phyloP scores from a whole-genome alignment of 64 coral and sea anemone species.

The Astreopora myriophthalma region DNA sequence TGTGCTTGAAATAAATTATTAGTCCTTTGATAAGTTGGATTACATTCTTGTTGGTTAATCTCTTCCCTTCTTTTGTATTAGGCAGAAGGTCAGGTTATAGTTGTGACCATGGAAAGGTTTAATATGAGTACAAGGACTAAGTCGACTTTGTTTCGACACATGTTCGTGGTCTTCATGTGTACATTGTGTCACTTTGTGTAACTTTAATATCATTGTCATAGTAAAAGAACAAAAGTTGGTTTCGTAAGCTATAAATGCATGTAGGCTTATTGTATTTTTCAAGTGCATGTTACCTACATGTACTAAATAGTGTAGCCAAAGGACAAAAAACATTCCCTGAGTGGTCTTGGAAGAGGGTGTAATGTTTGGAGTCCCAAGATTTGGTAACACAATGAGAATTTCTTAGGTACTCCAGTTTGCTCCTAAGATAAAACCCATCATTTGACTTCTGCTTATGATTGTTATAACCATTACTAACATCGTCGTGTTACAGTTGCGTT shows the following conservation, averaged over 20 bases:
- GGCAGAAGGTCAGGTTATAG: background rate
- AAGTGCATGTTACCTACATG: background rate
- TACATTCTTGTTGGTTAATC: background rate
- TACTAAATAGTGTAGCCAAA: background rate
- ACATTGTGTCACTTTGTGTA: background rate
- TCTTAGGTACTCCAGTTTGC: background rate
- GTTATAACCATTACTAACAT: background rate
- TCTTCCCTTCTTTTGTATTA: background rate
- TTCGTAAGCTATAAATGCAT: background rate
- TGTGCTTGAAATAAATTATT: background rate
- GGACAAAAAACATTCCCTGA: background rate
- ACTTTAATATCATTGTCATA: background rate
- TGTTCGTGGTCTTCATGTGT: background rate
- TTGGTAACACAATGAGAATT: background rate
- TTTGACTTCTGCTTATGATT: background rate
- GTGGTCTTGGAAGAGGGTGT: background rate
- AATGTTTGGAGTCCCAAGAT: background rate
- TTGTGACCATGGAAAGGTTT: background rate
- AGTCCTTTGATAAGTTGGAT: slow-evolving; percentile 1
- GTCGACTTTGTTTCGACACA: background rate
- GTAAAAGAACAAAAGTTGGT: background rate
- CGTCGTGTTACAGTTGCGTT: background rate
- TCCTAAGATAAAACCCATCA: background rate
- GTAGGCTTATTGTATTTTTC: background rate
- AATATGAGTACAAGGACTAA: background rate